Evolutionary conservation across 2,113 vertebrate species (phyloP).

Genomic region (Cyrtonyx montezumae): DNA sequence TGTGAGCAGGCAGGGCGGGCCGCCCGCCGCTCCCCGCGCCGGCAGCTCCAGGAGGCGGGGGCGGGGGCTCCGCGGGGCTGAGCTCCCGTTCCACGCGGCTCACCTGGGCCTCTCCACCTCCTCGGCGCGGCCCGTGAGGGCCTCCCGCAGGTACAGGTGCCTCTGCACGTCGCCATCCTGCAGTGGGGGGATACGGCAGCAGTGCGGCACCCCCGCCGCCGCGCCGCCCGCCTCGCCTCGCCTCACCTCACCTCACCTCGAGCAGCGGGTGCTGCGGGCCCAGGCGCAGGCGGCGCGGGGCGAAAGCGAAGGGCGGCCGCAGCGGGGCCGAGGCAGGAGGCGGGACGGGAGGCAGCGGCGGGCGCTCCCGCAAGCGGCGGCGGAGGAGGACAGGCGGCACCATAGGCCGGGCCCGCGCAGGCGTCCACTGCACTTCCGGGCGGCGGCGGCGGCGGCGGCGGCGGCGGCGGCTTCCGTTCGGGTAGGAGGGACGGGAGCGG

Average conservation of each 20-base stretch:
- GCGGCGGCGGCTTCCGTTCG: accelerated
- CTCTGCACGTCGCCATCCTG: constrained; percentile 89
- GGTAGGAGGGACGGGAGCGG: too few species aligned
- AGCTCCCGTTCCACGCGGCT: background rate
- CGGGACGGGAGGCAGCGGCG: accelerated
- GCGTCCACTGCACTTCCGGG: background rate
- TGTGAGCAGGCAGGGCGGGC: too few species aligned
- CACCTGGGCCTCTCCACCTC: constrained; percentile 56
- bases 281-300: constrained; percentile 70
- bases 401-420: background rate
- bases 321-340: too few species aligned
- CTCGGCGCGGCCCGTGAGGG: constrained; percentile 69
- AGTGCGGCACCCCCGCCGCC: background rate
- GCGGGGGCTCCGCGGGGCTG: too few species aligned
- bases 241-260: constrained; percentile 76
- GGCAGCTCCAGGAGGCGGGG: too few species aligned
- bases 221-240: background rate
- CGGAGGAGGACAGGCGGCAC: background rate
- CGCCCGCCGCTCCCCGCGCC: too few species aligned
- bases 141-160: constrained; percentile 86
- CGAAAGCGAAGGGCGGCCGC: constrained; percentile 70
- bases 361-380: background rate
- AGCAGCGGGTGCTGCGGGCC: constrained; percentile 79
- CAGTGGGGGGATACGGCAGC: background rate
- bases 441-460: too few species aligned